phyloP scores from a whole-genome alignment of 2,888 invertebrate genomes.

The Esperia sulphurella region DNA sequence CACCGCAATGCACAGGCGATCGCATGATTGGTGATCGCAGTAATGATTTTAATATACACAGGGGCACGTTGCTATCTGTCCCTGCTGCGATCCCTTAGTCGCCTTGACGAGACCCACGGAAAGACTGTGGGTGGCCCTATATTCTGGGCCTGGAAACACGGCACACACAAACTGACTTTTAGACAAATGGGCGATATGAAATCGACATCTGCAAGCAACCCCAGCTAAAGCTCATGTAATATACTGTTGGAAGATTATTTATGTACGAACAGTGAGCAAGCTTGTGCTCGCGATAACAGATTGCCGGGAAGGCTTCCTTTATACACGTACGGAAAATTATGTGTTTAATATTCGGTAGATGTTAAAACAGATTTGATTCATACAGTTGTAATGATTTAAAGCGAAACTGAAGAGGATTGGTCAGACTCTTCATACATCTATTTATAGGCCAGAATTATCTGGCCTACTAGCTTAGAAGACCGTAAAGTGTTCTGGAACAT shows the following conservation, averaged over 20 bases:
- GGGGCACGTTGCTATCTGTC: no score
- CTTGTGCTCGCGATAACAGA: constrained; percentile 2
- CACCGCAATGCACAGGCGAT: no score
- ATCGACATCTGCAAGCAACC: neutral
- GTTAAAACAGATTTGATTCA: neutral
- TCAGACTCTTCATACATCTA: no score
- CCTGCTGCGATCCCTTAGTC: no score
- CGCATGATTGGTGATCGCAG: no score
- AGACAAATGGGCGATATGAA: neutral
- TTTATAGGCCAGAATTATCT: no score
- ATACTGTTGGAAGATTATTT: constrained; percentile 4
- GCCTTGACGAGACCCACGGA: no score
- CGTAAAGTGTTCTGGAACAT: no score
- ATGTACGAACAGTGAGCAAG: constrained; percentile 1
- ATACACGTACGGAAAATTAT: neutral
- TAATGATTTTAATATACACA: no score
- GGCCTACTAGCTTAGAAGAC: no score
- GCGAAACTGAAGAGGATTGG: neutral
- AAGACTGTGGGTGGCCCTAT: no score
- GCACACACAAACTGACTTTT: neutral
- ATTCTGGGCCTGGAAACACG: no score
- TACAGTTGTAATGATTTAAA: neutral
- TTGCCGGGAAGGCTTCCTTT: neutral
- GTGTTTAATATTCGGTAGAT: neutral
- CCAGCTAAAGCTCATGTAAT: neutral